Percentiles rank a stretch among this genome's conserved stretches.
Evolutionary conservation across 2,113 vertebrate species (phyloP).

Genomic region (Odocoileus hemionus): DNA sequence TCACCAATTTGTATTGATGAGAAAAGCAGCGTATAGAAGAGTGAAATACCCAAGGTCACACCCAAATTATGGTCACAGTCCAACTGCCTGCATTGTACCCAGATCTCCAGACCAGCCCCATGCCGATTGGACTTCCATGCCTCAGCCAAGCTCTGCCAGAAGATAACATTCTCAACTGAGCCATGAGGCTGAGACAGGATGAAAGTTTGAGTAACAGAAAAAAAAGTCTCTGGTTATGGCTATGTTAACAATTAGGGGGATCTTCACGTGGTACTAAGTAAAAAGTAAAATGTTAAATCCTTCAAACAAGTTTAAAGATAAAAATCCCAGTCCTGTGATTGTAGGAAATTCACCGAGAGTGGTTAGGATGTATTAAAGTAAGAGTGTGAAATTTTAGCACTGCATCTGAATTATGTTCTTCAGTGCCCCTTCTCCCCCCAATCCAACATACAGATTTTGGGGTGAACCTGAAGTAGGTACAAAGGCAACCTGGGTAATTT

Average conservation of each 20-base stretch:
- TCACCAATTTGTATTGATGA: neutral
- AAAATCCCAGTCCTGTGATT: neutral
- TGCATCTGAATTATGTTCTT: neutral
- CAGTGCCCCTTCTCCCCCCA: fast-evolving
- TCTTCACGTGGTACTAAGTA: neutral
- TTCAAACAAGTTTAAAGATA: neutral
- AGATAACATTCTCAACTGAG: neutral
- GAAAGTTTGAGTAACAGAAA: neutral
- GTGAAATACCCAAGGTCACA: neutral
- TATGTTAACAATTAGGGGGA: neutral
- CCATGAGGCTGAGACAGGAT: neutral
- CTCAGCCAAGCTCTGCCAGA: neutral
- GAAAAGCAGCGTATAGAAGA: neutral
- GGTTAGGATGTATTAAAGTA: neutral
- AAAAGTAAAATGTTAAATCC: neutral
- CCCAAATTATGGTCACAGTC: neutral
- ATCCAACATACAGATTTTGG: neutral
- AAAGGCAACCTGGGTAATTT: neutral
- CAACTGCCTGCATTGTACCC: neutral
- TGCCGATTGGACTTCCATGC: fast-evolving
- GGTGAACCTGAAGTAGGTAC: neutral
- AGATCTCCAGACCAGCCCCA: fast-evolving
- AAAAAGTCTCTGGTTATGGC: neutral
- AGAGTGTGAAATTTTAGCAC: neutral
- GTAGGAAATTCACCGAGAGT: neutral